phyloP scores from a whole-genome alignment of 1,140 invertebrate species.

The Drosophila bocki region DNA sequence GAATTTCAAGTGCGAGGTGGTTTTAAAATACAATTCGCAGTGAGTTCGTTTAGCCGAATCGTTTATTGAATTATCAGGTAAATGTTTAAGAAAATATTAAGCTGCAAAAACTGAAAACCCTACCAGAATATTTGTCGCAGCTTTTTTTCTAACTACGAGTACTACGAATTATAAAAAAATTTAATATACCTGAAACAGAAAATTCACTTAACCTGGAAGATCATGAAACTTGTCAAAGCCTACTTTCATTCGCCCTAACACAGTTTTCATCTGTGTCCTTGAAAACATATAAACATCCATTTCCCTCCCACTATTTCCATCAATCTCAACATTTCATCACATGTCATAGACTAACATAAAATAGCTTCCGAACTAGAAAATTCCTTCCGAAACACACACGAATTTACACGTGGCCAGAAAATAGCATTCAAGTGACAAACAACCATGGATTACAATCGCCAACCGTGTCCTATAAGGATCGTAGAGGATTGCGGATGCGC shows the following conservation, averaged over 20 bases:
- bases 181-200: no score
- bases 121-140: neutral
- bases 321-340: neutral
- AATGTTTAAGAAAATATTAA: neutral
- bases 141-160: neutral
- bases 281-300: no score
- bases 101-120: no score
- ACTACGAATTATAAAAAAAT: neutral
- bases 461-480: constrained; percentile 70
- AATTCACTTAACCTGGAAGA: neutral
- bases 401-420: no score
- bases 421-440: neutral
- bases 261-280: neutral
- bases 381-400: neutral
- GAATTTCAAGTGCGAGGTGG: constrained; percentile 8
- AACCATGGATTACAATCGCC: constrained; percentile 68
- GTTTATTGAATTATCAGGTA: constrained; percentile 1
- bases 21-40: neutral
- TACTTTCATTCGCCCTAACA: no score
- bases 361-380: neutral
- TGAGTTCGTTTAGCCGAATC: neutral
- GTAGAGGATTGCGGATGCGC: constrained; percentile 74
- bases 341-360: neutral
- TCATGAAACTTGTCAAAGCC: neutral
- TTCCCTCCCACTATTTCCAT: neutral